Conservation (phyloP, 2,888 invertebrate species). For the Idaea aversata region DNA sequence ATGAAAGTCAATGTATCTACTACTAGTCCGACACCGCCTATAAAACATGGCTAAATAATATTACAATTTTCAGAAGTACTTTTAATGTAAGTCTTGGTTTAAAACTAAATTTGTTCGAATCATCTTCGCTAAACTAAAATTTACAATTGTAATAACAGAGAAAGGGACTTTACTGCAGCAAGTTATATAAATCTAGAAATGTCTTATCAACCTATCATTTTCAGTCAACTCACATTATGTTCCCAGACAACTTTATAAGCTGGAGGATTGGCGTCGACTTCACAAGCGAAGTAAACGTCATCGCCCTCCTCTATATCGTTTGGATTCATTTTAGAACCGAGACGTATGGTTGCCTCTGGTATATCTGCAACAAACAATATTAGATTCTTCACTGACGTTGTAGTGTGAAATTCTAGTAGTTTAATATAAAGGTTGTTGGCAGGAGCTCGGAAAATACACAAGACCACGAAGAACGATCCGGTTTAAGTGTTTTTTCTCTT, state of each 20-base stretch:
- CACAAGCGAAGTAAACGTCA: constrained; percentile 74
- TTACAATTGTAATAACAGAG: too few species aligned
- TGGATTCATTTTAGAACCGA: constrained; percentile 74
- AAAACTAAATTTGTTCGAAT: too few species aligned
- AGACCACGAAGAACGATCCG: background rate
- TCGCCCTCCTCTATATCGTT: constrained; percentile 78
- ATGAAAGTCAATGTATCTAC: too few species aligned
- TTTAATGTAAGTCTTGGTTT: too few species aligned
- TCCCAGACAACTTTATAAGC: constrained; percentile 78
- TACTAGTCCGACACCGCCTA: too few species aligned
- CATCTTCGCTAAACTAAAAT: too few species aligned
- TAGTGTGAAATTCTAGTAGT: background rate
- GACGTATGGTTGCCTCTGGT: constrained; percentile 65
- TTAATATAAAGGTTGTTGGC: background rate
- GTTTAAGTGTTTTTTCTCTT: background rate
- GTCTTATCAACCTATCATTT: constrained; percentile 7
- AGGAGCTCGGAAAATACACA: background rate
- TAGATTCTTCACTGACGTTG: background rate
- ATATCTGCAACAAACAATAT: constrained; percentile 46
- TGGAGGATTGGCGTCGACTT: constrained; percentile 73
- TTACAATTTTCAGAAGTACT: too few species aligned
- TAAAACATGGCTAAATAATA: too few species aligned
- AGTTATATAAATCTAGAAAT: background rate
- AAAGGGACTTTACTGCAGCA: too few species aligned
- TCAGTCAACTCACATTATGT: constrained; percentile 66